Percentiles rank a stretch among this genome's conserved stretches.
These are phyloP conservation scores for Bradypodion pumilum DNA, from an alignment of 2,797 vertebrate genomes.

Conservation along the genomic window DNA sequence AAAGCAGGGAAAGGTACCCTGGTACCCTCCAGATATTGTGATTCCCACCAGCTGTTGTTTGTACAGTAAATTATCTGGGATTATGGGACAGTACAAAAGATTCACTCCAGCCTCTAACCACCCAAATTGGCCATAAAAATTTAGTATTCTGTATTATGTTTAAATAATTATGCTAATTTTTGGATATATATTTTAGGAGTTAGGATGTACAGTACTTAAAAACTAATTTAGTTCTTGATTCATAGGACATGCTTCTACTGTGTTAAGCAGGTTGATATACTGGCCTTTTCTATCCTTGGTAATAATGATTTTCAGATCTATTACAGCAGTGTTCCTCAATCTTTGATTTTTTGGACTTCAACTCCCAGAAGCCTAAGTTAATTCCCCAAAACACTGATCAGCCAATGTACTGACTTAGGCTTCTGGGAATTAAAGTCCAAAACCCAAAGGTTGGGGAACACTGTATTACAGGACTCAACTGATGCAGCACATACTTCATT, in stretches of 20 bases:
- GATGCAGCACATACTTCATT: neutral
- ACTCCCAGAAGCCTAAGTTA: too few species aligned
- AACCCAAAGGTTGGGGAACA: too few species aligned
- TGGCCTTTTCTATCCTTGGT: neutral
- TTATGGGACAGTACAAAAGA: neutral
- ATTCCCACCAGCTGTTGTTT: neutral
- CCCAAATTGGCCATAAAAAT: neutral
- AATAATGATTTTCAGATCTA: neutral
- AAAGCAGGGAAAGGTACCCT: neutral
- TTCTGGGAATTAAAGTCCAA: too few species aligned
- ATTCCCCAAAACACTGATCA: too few species aligned
- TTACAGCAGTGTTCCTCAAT: too few species aligned
- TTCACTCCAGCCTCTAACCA: neutral
- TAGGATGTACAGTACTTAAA: neutral
- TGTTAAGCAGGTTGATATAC: neutral
- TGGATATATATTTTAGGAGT: neutral
- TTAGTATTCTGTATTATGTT: neutral
- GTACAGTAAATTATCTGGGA: neutral
- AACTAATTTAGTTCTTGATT: neutral
- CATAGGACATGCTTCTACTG: neutral
- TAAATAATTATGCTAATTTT: neutral
- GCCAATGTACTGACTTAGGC: too few species aligned
- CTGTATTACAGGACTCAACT: neutral
- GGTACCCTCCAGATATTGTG: neutral
- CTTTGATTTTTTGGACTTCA: too few species aligned